Evolutionary conservation across 2,888 invertebrate genomes (phyloP), one percentile per base, ranked within the genome.

Genomic region (Frankliniella intonsa): DNA sequence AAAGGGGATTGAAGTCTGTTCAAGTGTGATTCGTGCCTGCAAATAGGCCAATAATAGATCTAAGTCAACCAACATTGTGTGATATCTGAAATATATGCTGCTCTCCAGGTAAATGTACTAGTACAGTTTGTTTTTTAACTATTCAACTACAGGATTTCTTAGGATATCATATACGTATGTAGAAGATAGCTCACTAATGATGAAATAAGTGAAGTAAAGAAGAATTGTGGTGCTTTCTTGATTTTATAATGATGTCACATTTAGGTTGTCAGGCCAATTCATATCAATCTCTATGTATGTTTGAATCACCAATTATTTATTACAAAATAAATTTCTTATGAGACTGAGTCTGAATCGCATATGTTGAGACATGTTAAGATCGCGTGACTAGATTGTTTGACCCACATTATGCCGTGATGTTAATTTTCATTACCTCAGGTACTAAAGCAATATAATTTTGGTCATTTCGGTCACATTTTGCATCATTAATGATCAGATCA

Each of bases 51-150:
- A 76, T 76, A 76, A 76, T 76, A 76, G 69, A 76, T 76, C 69
- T 76, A 76, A 76, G 69, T 76, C 69, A 76, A 76, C 69, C 69
- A 76, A 76, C 25, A 76, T 25, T 25, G 69, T 76, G 69, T 76
- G 69, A 76, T 76, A 76, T 76, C 69, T 76, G 69, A 25, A 22
- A 76, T 76, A 25, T 55, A 5, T 25, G 25, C 25, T 76, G 69
- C 69, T 76, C 69, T 76, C 25, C 69, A 76, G 25, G 11, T 25
- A 76, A 76, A 76, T 76, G 25, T 22, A 22, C 25, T 25, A 76
- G 69, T 22, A 25, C 69, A 76, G 69, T 76, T 76, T 19, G 14
- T 55, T 19, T 14, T 38, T 38, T 2, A 38, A 38, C 38, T 38
- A 38, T 38, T 38, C 38, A 38, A 38, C 5, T 38, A 38, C 38